Conservation (phyloP, 2,888 invertebrate genomes). For the Chirona hameri region DNA sequence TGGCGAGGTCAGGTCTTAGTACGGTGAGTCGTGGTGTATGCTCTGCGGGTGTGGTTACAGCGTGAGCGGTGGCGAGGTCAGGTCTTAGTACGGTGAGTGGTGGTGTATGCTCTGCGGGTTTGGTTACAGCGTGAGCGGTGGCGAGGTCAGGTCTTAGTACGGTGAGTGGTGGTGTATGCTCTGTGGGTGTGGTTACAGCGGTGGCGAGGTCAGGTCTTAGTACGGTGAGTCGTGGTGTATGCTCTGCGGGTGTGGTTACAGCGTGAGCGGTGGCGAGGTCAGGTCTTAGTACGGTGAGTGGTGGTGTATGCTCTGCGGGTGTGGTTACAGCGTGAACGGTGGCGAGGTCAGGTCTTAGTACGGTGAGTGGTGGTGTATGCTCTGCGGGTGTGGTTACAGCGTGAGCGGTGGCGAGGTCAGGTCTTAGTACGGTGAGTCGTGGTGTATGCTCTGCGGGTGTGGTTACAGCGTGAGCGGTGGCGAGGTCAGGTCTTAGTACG, state of each 20-base stretch:
- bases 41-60: too few relatives aligned
- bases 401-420: conserved; percentile 47
- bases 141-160: conserved; percentile 54
- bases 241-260: too few relatives aligned
- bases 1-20: conserved; percentile 53
- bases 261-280: conserved; percentile 43
- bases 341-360: conserved; percentile 53
- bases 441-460: too few relatives aligned
- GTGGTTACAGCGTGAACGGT: too few relatives aligned
- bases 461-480: too few relatives aligned
- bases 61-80: conserved; percentile 46
- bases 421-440: conserved; percentile 55
- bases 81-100: conserved; percentile 56
- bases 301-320: too few relatives aligned
- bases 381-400: too few relatives aligned
- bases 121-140: too few relatives aligned
- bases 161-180: conserved; percentile 48
- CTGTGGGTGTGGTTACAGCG: too few relatives aligned
- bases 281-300: conserved; percentile 58
- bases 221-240: conserved; percentile 50
- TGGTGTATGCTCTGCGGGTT: too few relatives aligned
- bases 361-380: conserved; percentile 49
- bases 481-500: conserved; percentile 54
- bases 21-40: conserved; percentile 49
- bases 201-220: conserved; percentile 52